A percentile compares a stretch with the other conserved stretches of the same genome.
These are phyloP conservation scores for Pampus argenteus DNA, from an alignment of 2,797 vertebrate species.

Conservation along the genomic window DNA sequence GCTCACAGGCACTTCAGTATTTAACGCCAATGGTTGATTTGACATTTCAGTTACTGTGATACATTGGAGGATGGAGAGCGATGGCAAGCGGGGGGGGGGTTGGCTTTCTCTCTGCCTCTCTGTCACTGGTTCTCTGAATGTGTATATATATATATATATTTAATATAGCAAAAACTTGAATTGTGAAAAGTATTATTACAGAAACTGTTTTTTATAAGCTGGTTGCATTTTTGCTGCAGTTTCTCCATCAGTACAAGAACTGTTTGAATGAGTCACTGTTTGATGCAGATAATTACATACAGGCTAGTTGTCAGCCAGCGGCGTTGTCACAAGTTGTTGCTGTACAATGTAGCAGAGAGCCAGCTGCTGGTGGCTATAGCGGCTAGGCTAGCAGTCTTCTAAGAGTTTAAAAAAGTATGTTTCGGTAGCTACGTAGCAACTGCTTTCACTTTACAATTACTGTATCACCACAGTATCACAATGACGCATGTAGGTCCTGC, in stretches of 20 bases:
- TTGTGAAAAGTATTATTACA: conserved; percentile 28
- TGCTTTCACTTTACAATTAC: too few species aligned
- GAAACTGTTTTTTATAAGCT: conserved; percentile 15
- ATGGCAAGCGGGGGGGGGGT: conserved; percentile 13
- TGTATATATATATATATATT: too few species aligned
- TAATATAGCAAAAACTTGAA: conserved; percentile 58
- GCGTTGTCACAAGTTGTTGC: too few species aligned
- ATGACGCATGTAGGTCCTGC: too few species aligned
- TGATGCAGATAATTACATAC: conserved; percentile 20
- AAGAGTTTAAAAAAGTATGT: too few species aligned
- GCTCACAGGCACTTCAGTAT: conserved; percentile 60
- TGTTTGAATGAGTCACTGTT: neutral
- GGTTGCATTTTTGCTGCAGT: conserved; percentile 15
- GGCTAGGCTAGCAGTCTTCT: too few species aligned
- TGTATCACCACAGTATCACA: too few species aligned
- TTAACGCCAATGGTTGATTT: conserved; percentile 61
- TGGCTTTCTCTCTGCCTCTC: conserved; percentile 42
- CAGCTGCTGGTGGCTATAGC: too few species aligned
- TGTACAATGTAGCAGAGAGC: too few species aligned
- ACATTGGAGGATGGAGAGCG: conserved; percentile 27
- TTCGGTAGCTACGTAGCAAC: too few species aligned
- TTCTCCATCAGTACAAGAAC: neutral
- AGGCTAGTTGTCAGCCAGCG: too few species aligned
- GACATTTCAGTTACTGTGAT: conserved; percentile 67
- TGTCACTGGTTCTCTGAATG: conserved; percentile 55